Percentiles rank a stretch among this genome's conserved stretches.
Evolutionary conservation across 2,113 vertebrate genomes (phyloP).

Genomic region (Melanocharis versteri): DNA sequence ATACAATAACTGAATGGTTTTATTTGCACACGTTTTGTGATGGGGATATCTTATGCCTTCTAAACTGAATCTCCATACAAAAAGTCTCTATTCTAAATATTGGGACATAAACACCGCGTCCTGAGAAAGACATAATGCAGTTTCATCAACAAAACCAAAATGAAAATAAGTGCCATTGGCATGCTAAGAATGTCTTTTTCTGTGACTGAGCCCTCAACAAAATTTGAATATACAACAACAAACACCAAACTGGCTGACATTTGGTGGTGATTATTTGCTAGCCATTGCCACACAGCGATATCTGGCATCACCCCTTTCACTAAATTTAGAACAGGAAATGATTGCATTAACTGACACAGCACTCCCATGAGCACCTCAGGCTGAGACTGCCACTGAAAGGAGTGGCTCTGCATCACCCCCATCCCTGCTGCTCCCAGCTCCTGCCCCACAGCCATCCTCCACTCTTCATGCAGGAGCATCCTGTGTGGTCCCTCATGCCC

Average conservation of each 20-base stretch:
- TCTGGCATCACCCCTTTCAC: not conserved
- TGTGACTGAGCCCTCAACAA: not conserved
- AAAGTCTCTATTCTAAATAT: not conserved
- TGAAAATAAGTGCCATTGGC: not conserved
- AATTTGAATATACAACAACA: not conserved
- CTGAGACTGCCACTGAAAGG: not conserved
- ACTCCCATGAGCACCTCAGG: not conserved
- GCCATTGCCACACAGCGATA: not conserved
- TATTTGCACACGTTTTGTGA: not conserved
- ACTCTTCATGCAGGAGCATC: accelerated
- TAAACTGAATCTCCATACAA: not conserved
- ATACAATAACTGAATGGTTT: not conserved
- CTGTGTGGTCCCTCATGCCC: not conserved
- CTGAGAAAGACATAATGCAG: not conserved
- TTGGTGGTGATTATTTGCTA: not conserved
- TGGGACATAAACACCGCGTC: not conserved
- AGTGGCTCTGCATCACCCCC: not conserved
- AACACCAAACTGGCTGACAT: not conserved
- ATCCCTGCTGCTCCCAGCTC: not conserved
- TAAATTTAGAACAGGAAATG: slow-evolving; percentile 46
- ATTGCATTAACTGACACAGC: not conserved
- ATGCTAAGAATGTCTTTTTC: not conserved
- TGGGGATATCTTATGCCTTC: not conserved
- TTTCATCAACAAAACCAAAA: not conserved
- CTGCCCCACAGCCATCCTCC: not conserved